A percentile compares a stretch with the other conserved stretches of the same genome.
phyloP scores from a whole-genome alignment of 2,113 vertebrate genomes.

The Catharus bicknelli region DNA sequence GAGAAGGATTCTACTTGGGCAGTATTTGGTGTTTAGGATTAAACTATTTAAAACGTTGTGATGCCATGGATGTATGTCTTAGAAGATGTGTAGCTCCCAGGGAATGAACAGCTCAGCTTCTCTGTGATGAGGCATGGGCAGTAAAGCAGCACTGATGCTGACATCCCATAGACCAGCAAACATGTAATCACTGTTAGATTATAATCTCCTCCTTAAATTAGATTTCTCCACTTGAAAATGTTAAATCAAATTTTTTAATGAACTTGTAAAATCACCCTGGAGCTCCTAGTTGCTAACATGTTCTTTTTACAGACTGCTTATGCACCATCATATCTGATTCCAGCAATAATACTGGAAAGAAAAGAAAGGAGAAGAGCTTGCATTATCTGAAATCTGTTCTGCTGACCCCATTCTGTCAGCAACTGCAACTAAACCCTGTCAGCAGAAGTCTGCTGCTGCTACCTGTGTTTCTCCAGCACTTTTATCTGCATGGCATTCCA shows the following conservation, averaged over 20 bases:
- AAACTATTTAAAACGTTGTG: background rate
- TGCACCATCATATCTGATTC: background rate
- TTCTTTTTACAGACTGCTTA: background rate
- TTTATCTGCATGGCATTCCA: background rate
- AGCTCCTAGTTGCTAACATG: background rate
- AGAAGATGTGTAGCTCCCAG: background rate
- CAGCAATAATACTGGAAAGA: background rate
- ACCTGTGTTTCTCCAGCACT: background rate
- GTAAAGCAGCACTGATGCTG: background rate
- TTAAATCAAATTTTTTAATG: background rate
- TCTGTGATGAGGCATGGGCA: background rate
- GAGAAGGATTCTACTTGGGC: background rate
- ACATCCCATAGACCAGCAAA: background rate
- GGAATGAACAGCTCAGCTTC: background rate
- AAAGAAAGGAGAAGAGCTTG: background rate
- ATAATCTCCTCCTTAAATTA: background rate
- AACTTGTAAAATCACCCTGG: background rate
- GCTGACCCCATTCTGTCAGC: conserved; percentile 45
- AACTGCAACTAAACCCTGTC: background rate
- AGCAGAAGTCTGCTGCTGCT: conserved; percentile 19
- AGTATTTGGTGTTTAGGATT: background rate
- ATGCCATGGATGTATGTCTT: background rate
- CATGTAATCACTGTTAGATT: background rate
- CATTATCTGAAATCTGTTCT: background rate
- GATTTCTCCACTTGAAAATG: background rate